phyloP scores from a whole-genome alignment of 2,888 invertebrate genomes.

The Punctoribates punctum region DNA sequence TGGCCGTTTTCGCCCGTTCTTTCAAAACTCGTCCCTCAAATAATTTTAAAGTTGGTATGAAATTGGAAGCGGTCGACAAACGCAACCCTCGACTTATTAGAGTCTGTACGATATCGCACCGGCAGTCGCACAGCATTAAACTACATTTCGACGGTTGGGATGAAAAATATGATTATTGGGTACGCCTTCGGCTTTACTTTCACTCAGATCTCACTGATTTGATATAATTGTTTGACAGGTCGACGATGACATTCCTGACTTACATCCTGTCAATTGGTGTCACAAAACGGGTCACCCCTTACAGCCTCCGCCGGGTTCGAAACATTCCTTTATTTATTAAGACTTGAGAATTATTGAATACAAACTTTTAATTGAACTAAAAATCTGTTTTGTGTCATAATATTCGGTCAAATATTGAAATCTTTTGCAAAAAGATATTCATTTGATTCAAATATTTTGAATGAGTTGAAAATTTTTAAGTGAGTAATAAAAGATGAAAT shows the following conservation, averaged over 20 bases:
- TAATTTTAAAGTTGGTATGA: slow-evolving; percentile 77
- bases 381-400: no score
- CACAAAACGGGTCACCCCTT: slow-evolving; percentile 79
- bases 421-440: no score
- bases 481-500: no score
- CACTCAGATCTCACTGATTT: background rate
- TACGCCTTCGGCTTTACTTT: background rate
- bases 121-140: slow-evolving; percentile 69
- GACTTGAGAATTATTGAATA: no score
- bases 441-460: no score
- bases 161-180: slow-evolving; percentile 74
- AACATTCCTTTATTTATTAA: background rate
- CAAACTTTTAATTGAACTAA: no score
- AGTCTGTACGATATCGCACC: slow-evolving; percentile 74
- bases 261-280: slow-evolving; percentile 91
- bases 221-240: slow-evolving; percentile 52
- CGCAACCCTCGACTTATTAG: slow-evolving; percentile 72
- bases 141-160: slow-evolving; percentile 88
- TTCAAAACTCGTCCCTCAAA: slow-evolving; percentile 74
- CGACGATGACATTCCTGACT: slow-evolving; percentile 82
- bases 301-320: slow-evolving; percentile 65
- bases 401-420: no score
- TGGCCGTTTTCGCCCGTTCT: slow-evolving; percentile 72
- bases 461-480: no score
- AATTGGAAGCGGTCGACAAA: slow-evolving; percentile 80